These are phyloP conservation scores for Eristalis pertinax DNA, from an alignment of 2,888 invertebrate species.

Conservation along the genomic window DNA sequence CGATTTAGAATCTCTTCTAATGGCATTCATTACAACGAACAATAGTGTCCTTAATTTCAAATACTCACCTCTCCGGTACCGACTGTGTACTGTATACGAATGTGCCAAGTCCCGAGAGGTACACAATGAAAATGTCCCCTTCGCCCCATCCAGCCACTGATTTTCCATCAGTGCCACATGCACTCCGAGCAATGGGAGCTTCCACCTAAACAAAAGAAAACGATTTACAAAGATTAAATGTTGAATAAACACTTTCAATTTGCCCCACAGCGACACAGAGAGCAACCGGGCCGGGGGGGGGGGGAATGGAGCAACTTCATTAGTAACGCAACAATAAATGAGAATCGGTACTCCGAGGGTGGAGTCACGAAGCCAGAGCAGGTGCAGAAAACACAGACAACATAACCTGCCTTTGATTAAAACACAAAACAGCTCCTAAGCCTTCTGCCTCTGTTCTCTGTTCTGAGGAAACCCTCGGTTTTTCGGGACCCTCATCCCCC, in stretches of 20 bases:
- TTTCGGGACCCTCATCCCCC: not conserved
- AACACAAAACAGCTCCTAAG: slow-evolving; percentile 40
- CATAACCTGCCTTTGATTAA: slow-evolving; percentile 68
- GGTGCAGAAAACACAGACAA: slow-evolving; percentile 55
- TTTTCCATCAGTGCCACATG: slow-evolving; percentile 4
- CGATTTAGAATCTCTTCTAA: slow-evolving; percentile 66
- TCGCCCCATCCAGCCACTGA: not conserved
- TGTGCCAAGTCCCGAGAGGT: not conserved
- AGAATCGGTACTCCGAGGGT: not conserved
- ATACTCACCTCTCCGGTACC: slow-evolving; percentile 56
- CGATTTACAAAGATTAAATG: slow-evolving; percentile 70
- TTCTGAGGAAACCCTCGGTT: not conserved
- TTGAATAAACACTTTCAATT: slow-evolving; percentile 69
- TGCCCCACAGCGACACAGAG: slow-evolving; percentile 19
- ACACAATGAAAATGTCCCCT: slow-evolving; percentile 28
- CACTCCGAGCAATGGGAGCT: slow-evolving; percentile 15
- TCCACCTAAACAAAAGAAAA: slow-evolving; percentile 61
- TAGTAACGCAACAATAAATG: slow-evolving; percentile 57
- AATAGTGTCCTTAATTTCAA: slow-evolving; percentile 69
- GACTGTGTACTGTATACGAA: slow-evolving; percentile 3
- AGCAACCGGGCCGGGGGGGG: not conserved
- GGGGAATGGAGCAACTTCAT: slow-evolving; percentile 49
- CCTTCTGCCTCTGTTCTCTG: not conserved
- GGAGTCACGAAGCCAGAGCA: slow-evolving; percentile 54
- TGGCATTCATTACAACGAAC: slow-evolving; percentile 69